These are phyloP conservation scores for Hemistola chrysoprasaria DNA, from an alignment of 2,888 invertebrate species.

Conservation along the genomic window DNA sequence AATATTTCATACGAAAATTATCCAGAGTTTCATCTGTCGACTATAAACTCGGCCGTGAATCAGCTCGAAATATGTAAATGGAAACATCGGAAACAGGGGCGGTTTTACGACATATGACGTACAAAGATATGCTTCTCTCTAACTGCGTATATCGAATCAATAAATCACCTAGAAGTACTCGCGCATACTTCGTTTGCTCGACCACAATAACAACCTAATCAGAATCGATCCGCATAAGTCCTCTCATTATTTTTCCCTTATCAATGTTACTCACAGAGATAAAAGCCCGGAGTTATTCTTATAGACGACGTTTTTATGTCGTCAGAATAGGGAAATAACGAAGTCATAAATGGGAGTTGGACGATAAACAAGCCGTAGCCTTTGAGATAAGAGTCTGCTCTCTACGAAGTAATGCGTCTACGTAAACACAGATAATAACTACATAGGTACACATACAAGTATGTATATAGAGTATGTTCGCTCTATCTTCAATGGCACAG, in stretches of 20 bases:
- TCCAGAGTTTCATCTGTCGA: constrained; percentile 44
- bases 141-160: constrained; percentile 19
- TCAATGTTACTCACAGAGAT: constrained; percentile 68
- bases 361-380: constrained; percentile 74
- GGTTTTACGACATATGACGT: constrained; percentile 37
- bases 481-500: constrained; percentile 18
- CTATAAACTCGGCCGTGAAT: constrained; percentile 44
- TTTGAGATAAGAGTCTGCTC: constrained; percentile 60
- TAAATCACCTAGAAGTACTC: constrained; percentile 23
- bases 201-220: constrained; percentile 69
- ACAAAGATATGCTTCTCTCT: constrained; percentile 17
- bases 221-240: constrained; percentile 63
- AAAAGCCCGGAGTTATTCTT: constrained; percentile 67
- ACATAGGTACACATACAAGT: constrained; percentile 35
- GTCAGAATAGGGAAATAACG: constrained; percentile 77
- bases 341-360: constrained; percentile 73
- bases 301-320: constrained; percentile 77
- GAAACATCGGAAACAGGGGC: constrained; percentile 48
- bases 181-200: constrained; percentile 48
- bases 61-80: constrained; percentile 48
- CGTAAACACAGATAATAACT: constrained; percentile 46
- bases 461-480: constrained; percentile 30
- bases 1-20: constrained; percentile 47
- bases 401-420: constrained; percentile 53
- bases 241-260: constrained; percentile 74